Conservation (phyloP, 2,888 invertebrate species). For the Acrobasis consociella region DNA sequence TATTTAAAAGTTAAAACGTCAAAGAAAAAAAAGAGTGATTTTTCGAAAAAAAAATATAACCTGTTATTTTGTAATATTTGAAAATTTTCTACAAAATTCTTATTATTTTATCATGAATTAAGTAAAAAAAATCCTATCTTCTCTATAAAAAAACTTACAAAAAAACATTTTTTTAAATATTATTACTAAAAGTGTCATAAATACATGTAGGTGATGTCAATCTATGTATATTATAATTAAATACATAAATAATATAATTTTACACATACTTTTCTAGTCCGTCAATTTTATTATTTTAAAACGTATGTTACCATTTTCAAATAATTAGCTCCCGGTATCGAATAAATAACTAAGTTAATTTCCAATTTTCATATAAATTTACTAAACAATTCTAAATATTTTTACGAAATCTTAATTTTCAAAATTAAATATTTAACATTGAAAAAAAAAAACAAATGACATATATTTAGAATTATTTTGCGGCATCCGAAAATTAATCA, state of each 20-base stretch:
- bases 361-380: background rate
- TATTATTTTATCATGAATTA: too few relatives aligned
- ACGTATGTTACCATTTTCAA: background rate
- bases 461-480: conserved; percentile 5
- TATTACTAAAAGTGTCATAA: conserved; percentile 11
- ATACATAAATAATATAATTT: background rate
- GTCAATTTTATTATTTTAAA: background rate
- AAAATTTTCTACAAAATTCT: too few relatives aligned
- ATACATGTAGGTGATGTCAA: conserved; percentile 12
- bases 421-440: background rate
- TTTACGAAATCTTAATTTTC: too few relatives aligned
- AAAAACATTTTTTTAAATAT: conserved; percentile 4
- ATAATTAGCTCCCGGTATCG: conserved; percentile 2
- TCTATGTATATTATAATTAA: background rate
- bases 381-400: conserved; percentile 12
- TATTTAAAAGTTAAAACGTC: background rate
- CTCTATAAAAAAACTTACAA: background rate
- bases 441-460: background rate
- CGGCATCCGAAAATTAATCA: background rate
- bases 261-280: background rate
- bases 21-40: background rate
- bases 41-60: too few relatives aligned
- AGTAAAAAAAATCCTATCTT: background rate
- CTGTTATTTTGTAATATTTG: too few relatives aligned
- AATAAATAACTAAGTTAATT: conserved; percentile 8